Evolutionary conservation across 30 jellyfish, hydroid and myxozoan genomes (phyloP).

Genomic region (Pseudorhiza aurosa): DNA sequence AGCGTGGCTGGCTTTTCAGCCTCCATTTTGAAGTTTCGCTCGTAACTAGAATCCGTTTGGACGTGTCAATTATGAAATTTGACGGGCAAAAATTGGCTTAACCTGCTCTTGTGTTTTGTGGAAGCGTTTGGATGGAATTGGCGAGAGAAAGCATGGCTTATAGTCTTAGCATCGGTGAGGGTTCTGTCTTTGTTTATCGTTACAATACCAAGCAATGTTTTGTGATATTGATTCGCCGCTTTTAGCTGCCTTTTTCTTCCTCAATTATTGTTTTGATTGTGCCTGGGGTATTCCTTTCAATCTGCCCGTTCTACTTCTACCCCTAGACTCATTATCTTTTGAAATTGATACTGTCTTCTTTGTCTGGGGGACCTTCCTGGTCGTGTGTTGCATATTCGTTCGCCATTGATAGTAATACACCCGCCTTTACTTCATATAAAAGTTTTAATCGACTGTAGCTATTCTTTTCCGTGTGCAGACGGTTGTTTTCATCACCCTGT

Average conservation of each 20-base stretch:
- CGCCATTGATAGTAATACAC: background rate
- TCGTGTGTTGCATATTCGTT: no score
- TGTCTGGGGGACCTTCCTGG: no score
- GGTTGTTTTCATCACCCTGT: no score
- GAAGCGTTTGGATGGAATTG: slow-evolving; percentile 26
- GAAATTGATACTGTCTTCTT: slow-evolving; percentile 26
- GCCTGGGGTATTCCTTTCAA: no score
- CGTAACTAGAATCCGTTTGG: background rate
- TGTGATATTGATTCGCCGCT: background rate
- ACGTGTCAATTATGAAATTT: background rate
- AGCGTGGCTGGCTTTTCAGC: slow-evolving; percentile 59
- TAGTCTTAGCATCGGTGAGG: slow-evolving; percentile 24
- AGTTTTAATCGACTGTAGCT: background rate
- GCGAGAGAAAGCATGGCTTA: slow-evolving; percentile 21
- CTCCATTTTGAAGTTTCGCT: background rate
- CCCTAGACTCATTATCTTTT: slow-evolving; percentile 6
- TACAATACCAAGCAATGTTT: background rate
- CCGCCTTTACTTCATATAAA: background rate
- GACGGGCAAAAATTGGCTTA: no score
- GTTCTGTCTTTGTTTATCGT: background rate
- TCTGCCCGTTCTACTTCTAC: background rate
- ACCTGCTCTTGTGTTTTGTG: no score
- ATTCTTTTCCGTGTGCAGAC: background rate
- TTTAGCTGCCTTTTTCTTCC: background rate
- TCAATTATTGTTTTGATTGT: background rate